These are phyloP conservation scores for Sander lucioperca DNA, from an alignment of 2,113 vertebrate genomes.

Conservation along the genomic window DNA sequence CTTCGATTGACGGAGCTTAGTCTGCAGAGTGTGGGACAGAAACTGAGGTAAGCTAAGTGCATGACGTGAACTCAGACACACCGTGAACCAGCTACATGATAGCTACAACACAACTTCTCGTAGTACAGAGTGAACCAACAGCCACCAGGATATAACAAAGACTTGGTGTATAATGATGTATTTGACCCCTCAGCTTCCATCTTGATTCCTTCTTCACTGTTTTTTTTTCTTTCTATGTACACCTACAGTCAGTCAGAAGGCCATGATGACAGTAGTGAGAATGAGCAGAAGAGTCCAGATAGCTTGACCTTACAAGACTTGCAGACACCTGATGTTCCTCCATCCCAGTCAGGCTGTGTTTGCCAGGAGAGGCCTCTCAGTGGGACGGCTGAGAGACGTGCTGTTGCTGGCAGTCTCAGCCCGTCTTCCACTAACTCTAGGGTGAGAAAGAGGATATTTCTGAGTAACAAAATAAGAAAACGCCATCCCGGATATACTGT, in stretches of 20 bases:
- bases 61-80: not conserved
- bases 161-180: not conserved
- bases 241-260: constrained; percentile 55
- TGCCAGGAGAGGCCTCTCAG: constrained; percentile 58
- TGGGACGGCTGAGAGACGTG: constrained; percentile 52
- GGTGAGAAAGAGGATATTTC: constrained; percentile 40
- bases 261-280: constrained; percentile 56
- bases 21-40: constrained; percentile 80
- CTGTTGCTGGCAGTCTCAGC: constrained; percentile 9
- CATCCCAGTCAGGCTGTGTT: constrained; percentile 48
- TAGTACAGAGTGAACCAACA: not conserved
- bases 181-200: not conserved
- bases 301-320: constrained; percentile 79
- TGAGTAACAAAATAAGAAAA: not conserved
- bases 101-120: not conserved
- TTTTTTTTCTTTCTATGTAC: too few species aligned
- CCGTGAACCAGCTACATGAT: not conserved
- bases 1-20: constrained; percentile 83
- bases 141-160: not conserved
- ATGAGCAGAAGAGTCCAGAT: constrained; percentile 43
- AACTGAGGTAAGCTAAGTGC: constrained; percentile 73
- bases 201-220: not conserved
- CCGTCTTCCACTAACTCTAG: constrained; percentile 16
- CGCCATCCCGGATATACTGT: not conserved
- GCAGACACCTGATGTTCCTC: constrained; percentile 58